These are phyloP conservation scores for Brachyptera putata DNA, from an alignment of 2,888 invertebrate species.

Conservation along the genomic window DNA sequence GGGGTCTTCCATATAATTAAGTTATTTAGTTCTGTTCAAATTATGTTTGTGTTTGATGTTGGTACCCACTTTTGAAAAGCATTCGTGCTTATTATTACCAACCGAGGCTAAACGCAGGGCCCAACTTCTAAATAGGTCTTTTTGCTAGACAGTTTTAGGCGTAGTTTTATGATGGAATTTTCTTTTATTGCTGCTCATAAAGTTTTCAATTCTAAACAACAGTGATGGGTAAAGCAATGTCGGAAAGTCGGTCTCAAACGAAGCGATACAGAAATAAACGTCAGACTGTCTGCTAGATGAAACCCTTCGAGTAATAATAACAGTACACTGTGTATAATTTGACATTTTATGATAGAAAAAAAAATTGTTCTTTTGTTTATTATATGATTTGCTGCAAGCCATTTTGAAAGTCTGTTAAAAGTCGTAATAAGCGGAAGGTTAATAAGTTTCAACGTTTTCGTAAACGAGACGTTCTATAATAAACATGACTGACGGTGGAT, in stretches of 20 bases:
- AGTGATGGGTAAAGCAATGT: too few relatives aligned
- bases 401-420: background rate
- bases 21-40: background rate
- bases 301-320: background rate
- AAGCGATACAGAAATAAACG: background rate
- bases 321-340: background rate
- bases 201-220: background rate
- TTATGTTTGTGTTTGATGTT: background rate
- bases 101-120: background rate
- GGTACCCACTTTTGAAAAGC: background rate
- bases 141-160: constrained; percentile 1
- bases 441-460: constrained; percentile 11
- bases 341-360: background rate
- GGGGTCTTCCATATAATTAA: background rate
- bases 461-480: constrained; percentile 15
- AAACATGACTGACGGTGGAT: constrained; percentile 3
- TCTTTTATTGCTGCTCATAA: constrained; percentile 1
- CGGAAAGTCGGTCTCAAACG: background rate
- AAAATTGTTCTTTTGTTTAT: background rate
- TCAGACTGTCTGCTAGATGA: background rate
- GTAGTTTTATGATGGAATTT: background rate
- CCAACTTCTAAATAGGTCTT: too few relatives aligned
- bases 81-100: background rate
- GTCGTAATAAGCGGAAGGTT: background rate
- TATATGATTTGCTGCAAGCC: background rate